Evolutionary conservation across 2,888 invertebrate genomes (phyloP).

Genomic region (Neoaliturus tenellus): DNA sequence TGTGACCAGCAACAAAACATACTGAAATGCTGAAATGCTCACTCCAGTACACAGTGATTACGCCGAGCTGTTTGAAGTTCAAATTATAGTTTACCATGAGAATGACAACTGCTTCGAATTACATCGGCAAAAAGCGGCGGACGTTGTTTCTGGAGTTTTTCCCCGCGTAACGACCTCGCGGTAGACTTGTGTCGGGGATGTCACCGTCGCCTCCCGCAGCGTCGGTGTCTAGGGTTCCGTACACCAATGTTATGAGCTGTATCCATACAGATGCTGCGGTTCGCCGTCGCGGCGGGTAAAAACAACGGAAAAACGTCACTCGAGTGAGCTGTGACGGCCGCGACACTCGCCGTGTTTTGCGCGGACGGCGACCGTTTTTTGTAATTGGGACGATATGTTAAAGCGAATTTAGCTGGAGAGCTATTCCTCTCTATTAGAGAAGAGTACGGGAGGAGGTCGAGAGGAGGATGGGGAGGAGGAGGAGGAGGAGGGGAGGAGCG

Average conservation of each 20-base stretch:
- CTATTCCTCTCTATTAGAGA: conserved; percentile 45
- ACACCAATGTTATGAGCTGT: not conserved
- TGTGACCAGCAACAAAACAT: too few species aligned
- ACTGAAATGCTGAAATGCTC: too few species aligned
- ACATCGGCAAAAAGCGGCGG: not conserved
- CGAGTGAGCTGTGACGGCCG: conserved; percentile 10
- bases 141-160: not conserved
- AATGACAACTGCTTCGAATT: too few species aligned
- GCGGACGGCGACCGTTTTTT: conserved; percentile 28
- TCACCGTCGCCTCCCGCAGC: too few species aligned
- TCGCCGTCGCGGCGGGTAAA: not conserved
- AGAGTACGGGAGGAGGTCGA: not conserved
- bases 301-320: not conserved
- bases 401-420: conserved; percentile 28
- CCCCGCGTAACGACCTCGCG: not conserved
- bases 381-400: conserved; percentile 33
- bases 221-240: too few species aligned
- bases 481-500: conserved; percentile 16
- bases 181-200: too few species aligned
- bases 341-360: conserved; percentile 20
- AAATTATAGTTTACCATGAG: too few species aligned
- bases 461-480: not conserved
- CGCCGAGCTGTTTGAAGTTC: too few species aligned
- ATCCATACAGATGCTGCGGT: not conserved
- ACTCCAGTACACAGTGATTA: too few species aligned